Evolutionary conservation across 2,797 vertebrate species (phyloP).

Genomic region (Danio aesculapii): DNA sequence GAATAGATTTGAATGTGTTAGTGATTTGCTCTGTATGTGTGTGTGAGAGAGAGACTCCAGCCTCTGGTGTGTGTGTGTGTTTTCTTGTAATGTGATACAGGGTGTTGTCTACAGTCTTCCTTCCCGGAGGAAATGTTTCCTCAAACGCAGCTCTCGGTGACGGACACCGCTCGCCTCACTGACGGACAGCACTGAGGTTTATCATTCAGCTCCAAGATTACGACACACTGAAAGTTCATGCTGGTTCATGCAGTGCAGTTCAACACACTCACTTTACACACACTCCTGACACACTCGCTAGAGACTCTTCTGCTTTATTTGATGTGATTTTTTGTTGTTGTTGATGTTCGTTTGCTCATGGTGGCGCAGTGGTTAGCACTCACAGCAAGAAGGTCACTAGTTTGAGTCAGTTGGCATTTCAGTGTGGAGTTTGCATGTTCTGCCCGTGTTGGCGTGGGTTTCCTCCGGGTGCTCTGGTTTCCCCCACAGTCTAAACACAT

Average conservation of each 20-base stretch:
- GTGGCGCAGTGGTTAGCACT: too few relatives aligned
- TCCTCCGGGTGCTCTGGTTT: too few relatives aligned
- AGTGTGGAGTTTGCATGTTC: too few relatives aligned
- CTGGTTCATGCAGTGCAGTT: neutral
- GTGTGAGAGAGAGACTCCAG: neutral
- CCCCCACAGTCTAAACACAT: too few relatives aligned
- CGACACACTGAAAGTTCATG: too few relatives aligned
- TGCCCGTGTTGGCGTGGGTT: too few relatives aligned
- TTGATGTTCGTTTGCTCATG: too few relatives aligned
- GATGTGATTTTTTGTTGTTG: too few relatives aligned
- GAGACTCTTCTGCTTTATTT: too few relatives aligned
- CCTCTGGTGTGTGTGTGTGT: constrained; percentile 3
- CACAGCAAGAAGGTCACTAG: too few relatives aligned
- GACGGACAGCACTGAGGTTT: neutral
- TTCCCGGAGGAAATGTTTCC: constrained; percentile 56
- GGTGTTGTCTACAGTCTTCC: constrained; percentile 57
- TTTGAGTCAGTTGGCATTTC: too few relatives aligned
- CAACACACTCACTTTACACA: neutral
- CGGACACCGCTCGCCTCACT: neutral
- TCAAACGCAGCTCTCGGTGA: constrained; percentile 8
- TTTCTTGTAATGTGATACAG: constrained; percentile 40
- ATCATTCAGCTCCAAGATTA: neutral
- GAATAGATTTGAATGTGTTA: too few relatives aligned
- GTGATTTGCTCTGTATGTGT: neutral
- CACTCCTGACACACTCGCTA: neutral